phyloP scores from a whole-genome alignment of 2,113 vertebrate genomes.

The Callithrix jacchus region DNA sequence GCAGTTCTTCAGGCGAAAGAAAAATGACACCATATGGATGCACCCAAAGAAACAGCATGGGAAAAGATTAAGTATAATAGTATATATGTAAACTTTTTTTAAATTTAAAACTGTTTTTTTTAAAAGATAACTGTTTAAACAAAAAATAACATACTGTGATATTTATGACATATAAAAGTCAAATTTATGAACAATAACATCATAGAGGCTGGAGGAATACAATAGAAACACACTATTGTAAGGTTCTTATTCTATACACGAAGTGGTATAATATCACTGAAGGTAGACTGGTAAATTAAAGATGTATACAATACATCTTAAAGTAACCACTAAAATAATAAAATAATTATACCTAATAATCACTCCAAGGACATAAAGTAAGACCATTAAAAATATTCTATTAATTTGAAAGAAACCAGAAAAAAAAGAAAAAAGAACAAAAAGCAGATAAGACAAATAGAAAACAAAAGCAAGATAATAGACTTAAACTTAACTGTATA shows the following conservation, averaged over 20 bases:
- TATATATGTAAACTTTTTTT: background rate
- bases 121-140: background rate
- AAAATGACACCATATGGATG: background rate
- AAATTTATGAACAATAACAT: background rate
- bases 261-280: background rate
- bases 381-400: background rate
- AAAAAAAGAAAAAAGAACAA: background rate
- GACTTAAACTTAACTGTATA: background rate
- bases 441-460: background rate
- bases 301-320: background rate
- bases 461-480: slow-evolving; percentile 39
- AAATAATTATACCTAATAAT: background rate
- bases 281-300: background rate
- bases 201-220: background rate
- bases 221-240: background rate
- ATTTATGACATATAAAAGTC: background rate
- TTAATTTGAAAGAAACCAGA: background rate
- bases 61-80: background rate
- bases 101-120: background rate
- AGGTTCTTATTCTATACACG: background rate
- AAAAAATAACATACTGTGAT: background rate
- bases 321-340: slow-evolving; percentile 17
- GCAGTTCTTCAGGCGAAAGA: background rate
- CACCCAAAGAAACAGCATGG: background rate
- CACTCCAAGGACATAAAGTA: background rate